Percentiles rank a stretch among this genome's conserved stretches.
Conservation (phyloP, 2,113 vertebrate genomes). For the Oryctolagus cuniculus region DNA sequence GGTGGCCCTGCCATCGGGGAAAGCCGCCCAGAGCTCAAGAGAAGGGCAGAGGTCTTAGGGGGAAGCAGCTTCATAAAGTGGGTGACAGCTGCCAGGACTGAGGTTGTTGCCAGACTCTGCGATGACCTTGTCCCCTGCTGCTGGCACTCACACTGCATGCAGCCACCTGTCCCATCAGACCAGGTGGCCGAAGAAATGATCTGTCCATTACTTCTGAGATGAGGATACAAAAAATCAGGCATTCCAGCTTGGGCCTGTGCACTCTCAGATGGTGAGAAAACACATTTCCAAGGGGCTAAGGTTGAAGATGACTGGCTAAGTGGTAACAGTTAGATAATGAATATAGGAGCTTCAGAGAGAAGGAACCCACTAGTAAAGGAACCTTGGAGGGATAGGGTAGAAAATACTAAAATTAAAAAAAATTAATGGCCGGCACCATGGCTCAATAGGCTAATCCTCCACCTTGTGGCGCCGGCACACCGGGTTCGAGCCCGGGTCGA, state of each 20-base stretch:
- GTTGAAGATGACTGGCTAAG: background rate
- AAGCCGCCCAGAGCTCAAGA: background rate
- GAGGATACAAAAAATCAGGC: background rate
- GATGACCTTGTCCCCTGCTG: fast-evolving
- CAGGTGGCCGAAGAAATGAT: background rate
- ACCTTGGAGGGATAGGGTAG: background rate
- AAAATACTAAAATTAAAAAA: background rate
- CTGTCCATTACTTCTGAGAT: background rate
- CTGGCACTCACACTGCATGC: background rate
- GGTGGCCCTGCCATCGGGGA: background rate
- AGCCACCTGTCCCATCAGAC: background rate
- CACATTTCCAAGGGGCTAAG: background rate
- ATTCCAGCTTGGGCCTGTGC: background rate
- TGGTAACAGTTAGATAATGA: background rate
- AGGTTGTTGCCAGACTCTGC: background rate
- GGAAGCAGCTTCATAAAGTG: background rate
- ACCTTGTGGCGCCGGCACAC: too few relatives aligned
- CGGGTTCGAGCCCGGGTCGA: too few relatives aligned
- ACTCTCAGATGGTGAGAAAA: background rate
- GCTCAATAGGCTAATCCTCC: too few relatives aligned
- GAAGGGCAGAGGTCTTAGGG: background rate
- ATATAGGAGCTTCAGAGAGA: background rate
- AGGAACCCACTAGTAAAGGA: background rate
- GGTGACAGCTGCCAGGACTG: background rate
- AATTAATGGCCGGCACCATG: too few relatives aligned